These are phyloP conservation scores for Crocallis elinguaria DNA, from an alignment of 2,888 invertebrate species.

Conservation along the genomic window DNA sequence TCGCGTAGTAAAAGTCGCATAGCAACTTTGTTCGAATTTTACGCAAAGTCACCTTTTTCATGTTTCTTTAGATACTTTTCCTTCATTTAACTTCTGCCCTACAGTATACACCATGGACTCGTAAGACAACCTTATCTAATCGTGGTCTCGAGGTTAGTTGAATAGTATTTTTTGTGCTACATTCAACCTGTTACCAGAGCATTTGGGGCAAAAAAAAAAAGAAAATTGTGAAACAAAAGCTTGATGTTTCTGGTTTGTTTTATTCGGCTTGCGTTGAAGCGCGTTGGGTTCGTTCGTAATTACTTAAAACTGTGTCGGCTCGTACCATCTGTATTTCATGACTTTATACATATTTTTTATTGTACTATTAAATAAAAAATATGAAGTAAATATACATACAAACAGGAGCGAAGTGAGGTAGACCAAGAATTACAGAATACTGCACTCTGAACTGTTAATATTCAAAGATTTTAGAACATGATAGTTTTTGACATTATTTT, in stretches of 20 bases:
- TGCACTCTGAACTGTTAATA: too few species aligned
- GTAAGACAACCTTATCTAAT: conserved; percentile 15
- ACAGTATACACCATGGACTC: conserved; percentile 12
- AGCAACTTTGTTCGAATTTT: neutral
- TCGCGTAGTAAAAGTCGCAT: too few species aligned
- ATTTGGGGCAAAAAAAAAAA: conserved; percentile 32
- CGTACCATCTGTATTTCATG: neutral
- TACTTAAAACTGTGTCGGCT: conserved; percentile 42
- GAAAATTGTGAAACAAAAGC: conserved; percentile 42
- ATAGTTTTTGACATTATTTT: too few species aligned
- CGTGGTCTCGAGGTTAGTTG: conserved; percentile 11
- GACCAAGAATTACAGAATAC: too few species aligned
- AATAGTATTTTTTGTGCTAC: conserved; percentile 14
- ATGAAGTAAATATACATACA: too few species aligned
- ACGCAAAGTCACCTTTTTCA: neutral
- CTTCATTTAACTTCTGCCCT: conserved; percentile 2
- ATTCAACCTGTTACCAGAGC: neutral
- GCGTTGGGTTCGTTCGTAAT: conserved; percentile 45
- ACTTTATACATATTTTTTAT: too few species aligned
- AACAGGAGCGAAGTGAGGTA: too few species aligned
- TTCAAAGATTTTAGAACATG: too few species aligned
- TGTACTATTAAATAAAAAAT: too few species aligned
- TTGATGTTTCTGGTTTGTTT: conserved; percentile 39
- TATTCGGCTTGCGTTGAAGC: conserved; percentile 38
- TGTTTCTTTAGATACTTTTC: neutral